Conservation (phyloP, 2,113 vertebrate genomes). For the Charadrius vociferus region DNA sequence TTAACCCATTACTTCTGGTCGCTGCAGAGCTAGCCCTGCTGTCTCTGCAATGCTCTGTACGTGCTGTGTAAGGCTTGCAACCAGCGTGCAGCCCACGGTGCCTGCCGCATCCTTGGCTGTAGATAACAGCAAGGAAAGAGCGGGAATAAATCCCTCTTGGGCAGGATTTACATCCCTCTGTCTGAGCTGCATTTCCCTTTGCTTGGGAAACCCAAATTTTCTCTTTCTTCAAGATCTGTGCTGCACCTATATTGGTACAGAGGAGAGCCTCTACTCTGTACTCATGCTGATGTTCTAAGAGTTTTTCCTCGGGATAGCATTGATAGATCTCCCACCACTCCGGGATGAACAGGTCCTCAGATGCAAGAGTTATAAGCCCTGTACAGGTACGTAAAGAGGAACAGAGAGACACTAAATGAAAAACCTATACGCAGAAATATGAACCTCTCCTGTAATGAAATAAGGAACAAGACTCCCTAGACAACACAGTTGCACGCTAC, state of each 20-base stretch:
- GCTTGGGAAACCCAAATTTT: background rate
- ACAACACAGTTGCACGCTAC: background rate
- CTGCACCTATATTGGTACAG: background rate
- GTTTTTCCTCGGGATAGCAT: background rate
- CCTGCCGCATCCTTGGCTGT: background rate
- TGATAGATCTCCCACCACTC: background rate
- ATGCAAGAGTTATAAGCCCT: background rate
- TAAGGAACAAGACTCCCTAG: background rate
- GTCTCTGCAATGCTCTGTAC: background rate
- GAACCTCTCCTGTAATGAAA: background rate
- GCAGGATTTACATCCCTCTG: background rate
- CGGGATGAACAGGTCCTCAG: background rate
- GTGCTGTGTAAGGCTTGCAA: rapidly evolving
- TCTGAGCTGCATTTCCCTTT: background rate
- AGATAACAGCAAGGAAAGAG: no score
- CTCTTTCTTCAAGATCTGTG: background rate
- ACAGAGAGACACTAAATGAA: background rate
- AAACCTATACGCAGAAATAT: background rate
- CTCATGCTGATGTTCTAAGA: background rate
- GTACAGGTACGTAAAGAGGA: background rate
- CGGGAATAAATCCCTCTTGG: background rate
- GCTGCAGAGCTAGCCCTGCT: background rate
- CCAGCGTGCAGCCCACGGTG: rapidly evolving
- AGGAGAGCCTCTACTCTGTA: no score
- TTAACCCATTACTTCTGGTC: background rate